Base-by-base conservation (phyloP, 1,140 invertebrate genomes). In the Asbolus verrucosus region DNA sequence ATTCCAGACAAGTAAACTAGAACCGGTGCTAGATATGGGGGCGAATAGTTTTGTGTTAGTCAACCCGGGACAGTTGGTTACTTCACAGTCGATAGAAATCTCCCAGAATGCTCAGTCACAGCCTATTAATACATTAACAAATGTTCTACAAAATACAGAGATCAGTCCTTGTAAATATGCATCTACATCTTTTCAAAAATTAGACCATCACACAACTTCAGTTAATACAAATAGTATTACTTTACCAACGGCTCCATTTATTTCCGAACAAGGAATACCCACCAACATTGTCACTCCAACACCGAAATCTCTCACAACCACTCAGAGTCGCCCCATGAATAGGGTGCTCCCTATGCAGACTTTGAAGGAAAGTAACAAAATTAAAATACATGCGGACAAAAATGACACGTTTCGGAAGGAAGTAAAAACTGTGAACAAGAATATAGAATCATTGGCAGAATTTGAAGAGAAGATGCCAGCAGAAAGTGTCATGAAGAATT, bases 1-100 rank as follows among this genome's bases (percentile, higher is more conserved):
- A 27, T 91, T 91, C 77, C 91, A 93, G 83, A 90, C 91, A 0
- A 91, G 91, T 68, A 93, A 93, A 81, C 88, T 92, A 80, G 90
- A 92, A 77, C 91, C 91, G 0, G 88, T 92, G 65, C 87, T 92
- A 0, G 91, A 92, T 78, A 85, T 91, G 16, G 87, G 88, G 1
- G 72, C 76, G 30, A 85, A 87, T 13, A 86, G 87, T 66, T 91
- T 90, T 81, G 89, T 92, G 19, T 85, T 93, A 6, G 85, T 92
- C 0, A 92, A 91, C 73, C 73, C 79, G 9, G 70, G 65, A 27
- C 76, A 76, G 78, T 74, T 78, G 67, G 80, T 75, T 5, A 78
- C 79, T 69, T 65, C 75, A 14, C 71, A 72, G 38, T 65, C 73
- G 31, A 65, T 74, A 6, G 65, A 72, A 39, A 31, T 69, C 36